phyloP scores from a whole-genome alignment of 2,888 invertebrate species.

The Gari tellinella region DNA sequence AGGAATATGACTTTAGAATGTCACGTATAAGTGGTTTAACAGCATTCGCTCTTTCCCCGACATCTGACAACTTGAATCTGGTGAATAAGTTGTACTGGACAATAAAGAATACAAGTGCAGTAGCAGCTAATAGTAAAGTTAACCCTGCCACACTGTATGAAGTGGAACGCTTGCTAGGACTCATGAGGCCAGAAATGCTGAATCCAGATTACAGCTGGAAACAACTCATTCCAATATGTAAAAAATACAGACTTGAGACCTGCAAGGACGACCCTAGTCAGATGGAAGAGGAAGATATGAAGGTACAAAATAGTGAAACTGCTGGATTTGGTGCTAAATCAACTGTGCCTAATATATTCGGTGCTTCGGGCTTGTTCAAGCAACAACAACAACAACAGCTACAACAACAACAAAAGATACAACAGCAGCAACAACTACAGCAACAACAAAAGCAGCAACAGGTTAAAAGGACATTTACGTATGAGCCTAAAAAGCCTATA shows the following conservation, averaged over 20 bases:
- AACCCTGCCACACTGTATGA: slow-evolving; percentile 78
- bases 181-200: slow-evolving; percentile 74
- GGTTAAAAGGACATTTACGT: not conserved
- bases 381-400: not conserved
- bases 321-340: too few species aligned
- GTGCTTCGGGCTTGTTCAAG: too few species aligned
- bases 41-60: slow-evolving; percentile 74
- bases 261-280: too few species aligned
- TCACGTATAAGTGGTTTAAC: slow-evolving; percentile 74
- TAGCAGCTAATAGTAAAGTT: slow-evolving; percentile 56
- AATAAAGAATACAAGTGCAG: slow-evolving; percentile 51
- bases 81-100: slow-evolving; percentile 68
- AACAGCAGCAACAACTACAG: too few species aligned
- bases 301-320: too few species aligned
- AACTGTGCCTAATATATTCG: too few species aligned
- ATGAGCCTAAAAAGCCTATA: not conserved
- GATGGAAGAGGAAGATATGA: too few species aligned
- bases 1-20: slow-evolving; percentile 70
- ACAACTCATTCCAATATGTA: slow-evolving; percentile 70
- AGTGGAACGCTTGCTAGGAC: slow-evolving; percentile 74
- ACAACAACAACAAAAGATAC: not conserved
- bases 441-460: slow-evolving; percentile 4
- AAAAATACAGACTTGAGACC: slow-evolving; percentile 53
- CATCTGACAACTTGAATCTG: slow-evolving; percentile 61
- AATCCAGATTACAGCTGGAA: slow-evolving; percentile 72